Evolutionary conservation across 2,797 vertebrate species (phyloP).

Genomic region (Squalus acanthias): DNA sequence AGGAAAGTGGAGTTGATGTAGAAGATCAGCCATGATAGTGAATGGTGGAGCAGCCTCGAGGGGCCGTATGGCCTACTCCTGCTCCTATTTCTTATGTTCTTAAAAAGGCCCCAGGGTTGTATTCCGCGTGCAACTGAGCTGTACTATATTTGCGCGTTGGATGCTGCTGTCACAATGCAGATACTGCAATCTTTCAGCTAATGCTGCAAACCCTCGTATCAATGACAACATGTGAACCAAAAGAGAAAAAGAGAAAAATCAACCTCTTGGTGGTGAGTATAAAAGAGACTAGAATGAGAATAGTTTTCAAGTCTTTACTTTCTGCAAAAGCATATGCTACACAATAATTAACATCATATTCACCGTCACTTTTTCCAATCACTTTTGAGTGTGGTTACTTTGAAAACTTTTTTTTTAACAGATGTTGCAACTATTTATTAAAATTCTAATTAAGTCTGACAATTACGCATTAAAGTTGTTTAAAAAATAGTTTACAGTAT

Average conservation of each 20-base stretch:
- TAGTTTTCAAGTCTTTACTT: constrained; percentile 25
- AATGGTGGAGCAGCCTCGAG: neutral
- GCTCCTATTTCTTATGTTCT: neutral
- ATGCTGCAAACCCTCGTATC: neutral
- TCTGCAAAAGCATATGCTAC: constrained; percentile 22
- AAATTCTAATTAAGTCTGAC: constrained; percentile 31
- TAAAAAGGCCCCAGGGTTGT: neutral
- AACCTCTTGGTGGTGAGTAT: neutral
- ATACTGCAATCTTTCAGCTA: neutral
- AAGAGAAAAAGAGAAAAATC: neutral
- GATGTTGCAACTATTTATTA: constrained; percentile 13
- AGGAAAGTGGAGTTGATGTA: neutral
- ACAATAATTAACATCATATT: constrained; percentile 22
- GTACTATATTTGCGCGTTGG: too few relatives aligned
- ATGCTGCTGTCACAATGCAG: neutral
- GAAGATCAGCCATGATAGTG: neutral
- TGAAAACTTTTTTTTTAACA: constrained; percentile 12
- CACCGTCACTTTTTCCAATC: neutral
- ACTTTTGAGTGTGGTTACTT: neutral
- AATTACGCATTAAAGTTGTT: constrained; percentile 4
- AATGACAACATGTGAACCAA: neutral
- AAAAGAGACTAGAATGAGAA: neutral
- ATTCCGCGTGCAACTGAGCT: too few relatives aligned
- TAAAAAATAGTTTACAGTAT: constrained; percentile 14
- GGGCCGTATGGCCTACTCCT: neutral